A percentile compares a stretch with the other conserved stretches of the same genome.
phyloP scores from a whole-genome alignment of 2,113 vertebrate species.

The Rattus norvegicus region DNA sequence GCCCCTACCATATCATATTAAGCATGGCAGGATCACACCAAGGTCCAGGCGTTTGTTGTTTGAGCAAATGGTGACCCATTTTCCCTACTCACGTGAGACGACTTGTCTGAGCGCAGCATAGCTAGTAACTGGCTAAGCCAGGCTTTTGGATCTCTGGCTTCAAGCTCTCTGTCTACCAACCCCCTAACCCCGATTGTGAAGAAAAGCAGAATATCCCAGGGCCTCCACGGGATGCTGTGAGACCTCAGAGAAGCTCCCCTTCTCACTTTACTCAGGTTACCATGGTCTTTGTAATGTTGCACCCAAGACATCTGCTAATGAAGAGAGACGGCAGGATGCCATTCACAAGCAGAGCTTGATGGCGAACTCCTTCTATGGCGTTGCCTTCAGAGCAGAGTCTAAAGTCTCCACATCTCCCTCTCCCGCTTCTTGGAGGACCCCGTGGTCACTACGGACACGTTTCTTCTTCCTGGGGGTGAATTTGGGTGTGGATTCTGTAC shows the following conservation, averaged over 20 bases:
- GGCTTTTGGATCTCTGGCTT: neutral
- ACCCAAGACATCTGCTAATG: conserved; percentile 38
- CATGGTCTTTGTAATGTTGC: neutral
- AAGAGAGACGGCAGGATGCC: neutral
- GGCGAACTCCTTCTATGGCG: neutral
- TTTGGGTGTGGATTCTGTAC: neutral
- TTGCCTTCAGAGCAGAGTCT: conserved; percentile 23
- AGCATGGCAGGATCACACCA: neutral
- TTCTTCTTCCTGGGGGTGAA: neutral
- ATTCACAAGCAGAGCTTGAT: neutral
- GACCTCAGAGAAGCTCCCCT: neutral
- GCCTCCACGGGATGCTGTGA: neutral
- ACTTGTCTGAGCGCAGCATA: neutral
- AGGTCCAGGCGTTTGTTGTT: neutral
- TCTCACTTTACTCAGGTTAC: neutral
- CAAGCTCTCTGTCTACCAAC: neutral
- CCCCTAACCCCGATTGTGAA: neutral
- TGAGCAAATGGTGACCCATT: neutral
- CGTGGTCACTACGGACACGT: neutral
- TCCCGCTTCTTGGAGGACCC: neutral
- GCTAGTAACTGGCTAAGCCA: too few relatives aligned
- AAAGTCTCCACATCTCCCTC: neutral
- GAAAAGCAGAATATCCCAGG: neutral
- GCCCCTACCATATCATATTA: neutral
- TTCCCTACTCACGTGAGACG: neutral